Conservation (phyloP, 2,113 vertebrate species). For the Empidonax traillii region DNA sequence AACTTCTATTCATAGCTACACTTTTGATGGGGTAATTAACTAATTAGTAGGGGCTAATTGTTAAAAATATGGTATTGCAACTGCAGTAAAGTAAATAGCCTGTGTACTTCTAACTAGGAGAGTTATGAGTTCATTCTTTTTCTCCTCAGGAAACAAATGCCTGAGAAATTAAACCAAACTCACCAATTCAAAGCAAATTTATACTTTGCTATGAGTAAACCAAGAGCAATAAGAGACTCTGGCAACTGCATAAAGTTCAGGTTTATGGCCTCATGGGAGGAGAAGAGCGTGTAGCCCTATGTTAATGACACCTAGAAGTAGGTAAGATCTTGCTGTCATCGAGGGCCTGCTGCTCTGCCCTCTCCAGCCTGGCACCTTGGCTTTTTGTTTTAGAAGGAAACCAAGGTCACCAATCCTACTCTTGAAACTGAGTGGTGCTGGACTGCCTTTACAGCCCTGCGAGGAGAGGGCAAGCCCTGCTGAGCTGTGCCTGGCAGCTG, state of each 20-base stretch:
- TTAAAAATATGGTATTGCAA: constrained; percentile 1
- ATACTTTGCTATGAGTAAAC: background rate
- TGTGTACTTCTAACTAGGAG: background rate
- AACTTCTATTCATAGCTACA: constrained; percentile 20
- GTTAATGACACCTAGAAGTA: background rate
- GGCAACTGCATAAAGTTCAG: background rate
- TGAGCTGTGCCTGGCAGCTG: background rate
- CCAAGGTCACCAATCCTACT: background rate
- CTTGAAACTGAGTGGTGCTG: background rate
- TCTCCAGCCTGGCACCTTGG: background rate
- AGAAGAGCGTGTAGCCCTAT: background rate
- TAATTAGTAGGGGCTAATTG: constrained; percentile 52
- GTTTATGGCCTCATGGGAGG: background rate
- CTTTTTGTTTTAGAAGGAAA: background rate
- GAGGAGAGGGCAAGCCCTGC: background rate
- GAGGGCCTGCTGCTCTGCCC: background rate
- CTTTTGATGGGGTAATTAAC: constrained; percentile 11
- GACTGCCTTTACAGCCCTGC: background rate
- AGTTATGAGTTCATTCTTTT: background rate
- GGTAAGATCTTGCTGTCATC: background rate
- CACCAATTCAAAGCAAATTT: background rate
- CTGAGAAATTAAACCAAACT: background rate
- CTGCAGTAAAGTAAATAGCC: background rate
- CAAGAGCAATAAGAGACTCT: background rate
- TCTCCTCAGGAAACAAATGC: background rate